Evolutionary conservation across 2,888 invertebrate species (phyloP).

Genomic region (Lepas anatifera): DNA sequence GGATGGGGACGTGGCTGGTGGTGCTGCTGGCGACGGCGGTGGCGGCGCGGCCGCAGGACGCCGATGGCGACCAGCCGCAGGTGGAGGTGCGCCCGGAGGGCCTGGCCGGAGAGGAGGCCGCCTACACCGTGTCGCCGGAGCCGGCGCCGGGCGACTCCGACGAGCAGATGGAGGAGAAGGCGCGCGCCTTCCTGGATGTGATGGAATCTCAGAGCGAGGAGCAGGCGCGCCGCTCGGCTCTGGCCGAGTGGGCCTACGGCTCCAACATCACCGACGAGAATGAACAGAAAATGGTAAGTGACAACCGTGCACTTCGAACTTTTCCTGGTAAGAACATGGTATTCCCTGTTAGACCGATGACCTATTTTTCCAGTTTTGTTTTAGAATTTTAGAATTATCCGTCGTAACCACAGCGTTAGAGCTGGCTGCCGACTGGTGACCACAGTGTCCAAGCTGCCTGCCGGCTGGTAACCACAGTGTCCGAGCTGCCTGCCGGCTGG

Average conservation of each 20-base stretch:
- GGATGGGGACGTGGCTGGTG: background rate
- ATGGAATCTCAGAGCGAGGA: conserved; percentile 34
- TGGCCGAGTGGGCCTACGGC: conserved; percentile 60
- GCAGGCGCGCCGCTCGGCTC: conserved; percentile 45
- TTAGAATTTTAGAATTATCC: too few relatives aligned
- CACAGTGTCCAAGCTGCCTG: too few relatives aligned
- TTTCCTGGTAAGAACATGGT: too few relatives aligned
- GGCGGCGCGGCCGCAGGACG: background rate
- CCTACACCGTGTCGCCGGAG: background rate
- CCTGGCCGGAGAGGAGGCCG: background rate
- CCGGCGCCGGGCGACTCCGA: too few relatives aligned
- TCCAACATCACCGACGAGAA: conserved; percentile 63
- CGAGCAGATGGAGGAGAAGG: conserved; percentile 24
- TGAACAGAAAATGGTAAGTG: conserved; percentile 41
- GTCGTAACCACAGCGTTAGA: too few relatives aligned
- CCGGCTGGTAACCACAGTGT: too few relatives aligned
- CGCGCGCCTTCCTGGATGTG: conserved; percentile 25
- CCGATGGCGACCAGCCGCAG: background rate
- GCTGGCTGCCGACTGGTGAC: too few relatives aligned
- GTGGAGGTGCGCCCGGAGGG: background rate
- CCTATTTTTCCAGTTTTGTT: too few relatives aligned
- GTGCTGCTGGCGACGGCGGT: background rate
- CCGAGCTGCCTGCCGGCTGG: too few relatives aligned
- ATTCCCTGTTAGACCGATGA: too few relatives aligned
- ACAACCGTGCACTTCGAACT: too few relatives aligned